Evolutionary conservation across 1,140 invertebrate genomes (phyloP).

Genomic region (Charaxes varanes): DNA sequence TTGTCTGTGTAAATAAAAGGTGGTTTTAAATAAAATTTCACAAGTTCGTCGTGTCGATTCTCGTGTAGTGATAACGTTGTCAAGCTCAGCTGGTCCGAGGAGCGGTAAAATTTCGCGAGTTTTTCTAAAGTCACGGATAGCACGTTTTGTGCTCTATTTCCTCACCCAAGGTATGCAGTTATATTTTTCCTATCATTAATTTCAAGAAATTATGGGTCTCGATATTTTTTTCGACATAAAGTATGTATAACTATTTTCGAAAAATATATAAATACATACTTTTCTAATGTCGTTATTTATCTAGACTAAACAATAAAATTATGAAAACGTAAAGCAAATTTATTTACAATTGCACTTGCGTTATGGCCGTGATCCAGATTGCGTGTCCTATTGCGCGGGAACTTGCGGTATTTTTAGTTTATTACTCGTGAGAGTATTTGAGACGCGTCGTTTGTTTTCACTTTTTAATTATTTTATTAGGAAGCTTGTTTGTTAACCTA

Average conservation of each 20-base stretch:
- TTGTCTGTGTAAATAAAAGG: background rate
- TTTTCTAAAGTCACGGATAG: constrained; percentile 57
- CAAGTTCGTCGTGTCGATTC: constrained; percentile 13
- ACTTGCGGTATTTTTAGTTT: constrained; percentile 68
- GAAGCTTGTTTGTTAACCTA: constrained; percentile 7
- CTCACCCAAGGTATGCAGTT: constrained; percentile 63
- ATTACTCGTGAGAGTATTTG: constrained; percentile 45
- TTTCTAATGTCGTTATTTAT: constrained; percentile 6
- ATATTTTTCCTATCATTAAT: constrained; percentile 33
- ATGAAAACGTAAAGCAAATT: constrained; percentile 14
- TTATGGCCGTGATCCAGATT: constrained; percentile 71
- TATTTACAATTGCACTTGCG: constrained; percentile 44
- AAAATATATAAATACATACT: too few species aligned
- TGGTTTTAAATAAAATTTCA: background rate
- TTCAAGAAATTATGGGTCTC: constrained; percentile 3
- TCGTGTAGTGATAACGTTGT: constrained; percentile 62
- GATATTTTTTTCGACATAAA: constrained; percentile 5
- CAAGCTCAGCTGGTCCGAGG: constrained; percentile 67
- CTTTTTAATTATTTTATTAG: constrained; percentile 10
- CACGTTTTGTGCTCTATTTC: constrained; percentile 64
- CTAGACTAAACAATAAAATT: constrained; percentile 17
- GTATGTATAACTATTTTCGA: too few species aligned
- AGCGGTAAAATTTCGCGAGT: constrained; percentile 69
- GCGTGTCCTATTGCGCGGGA: constrained; percentile 64
- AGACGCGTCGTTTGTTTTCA: constrained; percentile 37